Evolutionary conservation across 2,113 vertebrate species (phyloP).

Genomic region (Oncorhynchus gorbuscha): DNA sequence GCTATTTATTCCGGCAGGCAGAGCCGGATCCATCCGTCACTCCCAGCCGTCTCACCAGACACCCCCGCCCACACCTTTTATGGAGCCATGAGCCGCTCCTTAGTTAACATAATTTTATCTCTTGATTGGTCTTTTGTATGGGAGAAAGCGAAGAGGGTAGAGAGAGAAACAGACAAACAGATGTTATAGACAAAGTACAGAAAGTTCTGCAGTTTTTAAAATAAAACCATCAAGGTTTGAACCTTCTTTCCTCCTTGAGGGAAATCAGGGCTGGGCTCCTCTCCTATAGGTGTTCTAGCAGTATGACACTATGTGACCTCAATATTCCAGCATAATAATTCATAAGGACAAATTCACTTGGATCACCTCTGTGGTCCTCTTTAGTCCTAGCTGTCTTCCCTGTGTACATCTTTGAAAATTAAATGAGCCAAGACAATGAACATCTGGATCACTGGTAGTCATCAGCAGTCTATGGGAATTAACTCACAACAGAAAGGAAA

Average conservation of each 20-base stretch:
- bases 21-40: conserved; percentile 51
- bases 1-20: conserved; percentile 64
- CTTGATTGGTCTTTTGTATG: conserved; percentile 24
- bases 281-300: neutral
- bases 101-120: conserved; percentile 35
- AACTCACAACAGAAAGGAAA: conserved; percentile 42
- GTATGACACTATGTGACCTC: conserved; percentile 4
- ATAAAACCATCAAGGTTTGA: conserved; percentile 9
- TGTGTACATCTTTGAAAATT: too few relatives aligned
- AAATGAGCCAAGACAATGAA: conserved; percentile 1
- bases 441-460: conserved; percentile 20
- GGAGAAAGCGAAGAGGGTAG: conserved; percentile 2
- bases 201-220: neutral
- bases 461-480: conserved; percentile 33
- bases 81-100: conserved; percentile 32
- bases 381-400: too few relatives aligned
- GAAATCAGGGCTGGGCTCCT: neutral
- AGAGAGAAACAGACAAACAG: neutral
- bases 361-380: conserved; percentile 6
- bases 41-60: conserved; percentile 21
- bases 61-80: conserved; percentile 30
- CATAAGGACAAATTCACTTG: too few relatives aligned
- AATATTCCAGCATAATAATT: conserved; percentile 3
- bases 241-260: neutral
- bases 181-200: too few relatives aligned